Conservation (phyloP, 2,888 invertebrate species). For the Oxytorus armatus region DNA sequence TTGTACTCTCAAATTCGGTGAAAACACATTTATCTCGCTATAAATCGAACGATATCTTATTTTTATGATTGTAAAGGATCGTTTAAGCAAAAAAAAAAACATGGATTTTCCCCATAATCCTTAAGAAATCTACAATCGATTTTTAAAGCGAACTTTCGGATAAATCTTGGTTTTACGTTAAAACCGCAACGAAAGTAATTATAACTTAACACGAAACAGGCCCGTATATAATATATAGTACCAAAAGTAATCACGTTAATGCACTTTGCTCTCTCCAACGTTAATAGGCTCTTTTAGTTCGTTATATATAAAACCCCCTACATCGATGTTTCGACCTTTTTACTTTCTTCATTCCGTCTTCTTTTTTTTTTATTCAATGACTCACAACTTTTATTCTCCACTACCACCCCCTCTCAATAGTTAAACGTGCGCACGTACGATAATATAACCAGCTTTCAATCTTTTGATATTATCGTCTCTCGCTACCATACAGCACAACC, state of each 20-base stretch:
- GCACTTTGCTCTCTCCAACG: conserved; percentile 71
- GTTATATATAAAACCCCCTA: not conserved
- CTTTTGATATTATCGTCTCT: conserved; percentile 64
- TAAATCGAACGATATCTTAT: too few relatives aligned
- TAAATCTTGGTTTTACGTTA: too few relatives aligned
- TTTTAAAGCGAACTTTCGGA: too few relatives aligned
- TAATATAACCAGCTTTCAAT: conserved; percentile 65
- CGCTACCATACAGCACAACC: conserved; percentile 21
- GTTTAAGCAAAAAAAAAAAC: too few relatives aligned
- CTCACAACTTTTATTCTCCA: conserved; percentile 67
- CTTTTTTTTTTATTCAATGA: conserved; percentile 67
- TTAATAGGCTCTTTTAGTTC: conserved; percentile 64
- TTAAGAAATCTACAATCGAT: too few relatives aligned
- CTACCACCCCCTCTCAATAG: conserved; percentile 19
- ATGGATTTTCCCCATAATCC: too few relatives aligned
- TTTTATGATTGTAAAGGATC: too few relatives aligned
- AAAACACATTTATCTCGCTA: too few relatives aligned
- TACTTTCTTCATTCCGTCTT: not conserved
- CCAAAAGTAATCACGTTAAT: conserved; percentile 80
- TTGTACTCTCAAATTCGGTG: too few relatives aligned
- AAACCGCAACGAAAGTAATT: too few relatives aligned
- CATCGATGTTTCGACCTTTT: conserved; percentile 58
- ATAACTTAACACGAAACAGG: not conserved
- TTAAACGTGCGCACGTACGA: conserved; percentile 32
- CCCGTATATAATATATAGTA: conserved; percentile 1